Evolutionary conservation across 2,113 vertebrate species (phyloP), one percentile per base, ranked within the genome.

Genomic region (Ceyx cyanopectus): DNA sequence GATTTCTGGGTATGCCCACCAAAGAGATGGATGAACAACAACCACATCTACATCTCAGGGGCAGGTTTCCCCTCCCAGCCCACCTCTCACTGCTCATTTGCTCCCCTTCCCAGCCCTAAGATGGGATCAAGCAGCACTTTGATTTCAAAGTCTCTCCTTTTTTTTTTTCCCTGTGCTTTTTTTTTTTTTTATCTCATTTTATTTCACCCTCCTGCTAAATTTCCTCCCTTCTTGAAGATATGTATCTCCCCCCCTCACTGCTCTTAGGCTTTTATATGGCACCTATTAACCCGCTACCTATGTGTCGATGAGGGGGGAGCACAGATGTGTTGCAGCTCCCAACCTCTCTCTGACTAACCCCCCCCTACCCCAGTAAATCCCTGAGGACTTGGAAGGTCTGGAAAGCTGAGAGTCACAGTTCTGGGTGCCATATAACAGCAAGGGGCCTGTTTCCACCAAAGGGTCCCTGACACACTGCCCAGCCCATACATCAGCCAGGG

Each of bases 141-240:
- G 56, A 93, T 91, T 94, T 93, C 89, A 92, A 93, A 96, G 70
- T 46, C 29, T 34, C 1, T 0, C 21, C 11, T 11, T 4, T 19
- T 41, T 22, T 19, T 30, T 5, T 3, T 34, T 34, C 34, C 34
- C 34, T 34, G 34, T 34, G 34, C 34, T 34, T 34, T 4, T 23
- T 58, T 53, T 30, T 37, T 43, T 17, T 67, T 24, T 50, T 2
- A 26, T n/a, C 61, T 54, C 2, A 1, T 37, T 74, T 61, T 8
- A 26, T 68, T 63, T 85, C 3, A 0, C 45, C 58, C 77, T 68
- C 45, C 68, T 3, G 51, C 30, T 60, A 58, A 41, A 76, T 72
- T 85, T 58, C 92, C 67, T 78, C 76, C 61, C 40, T 74, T 72
- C 92, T 91, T 37, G 48, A 75, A 96, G 97, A 97, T 96, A 79